These are phyloP conservation scores for Leistus spinibarbis DNA, from an alignment of 2,888 invertebrate species.

Conservation along the genomic window DNA sequence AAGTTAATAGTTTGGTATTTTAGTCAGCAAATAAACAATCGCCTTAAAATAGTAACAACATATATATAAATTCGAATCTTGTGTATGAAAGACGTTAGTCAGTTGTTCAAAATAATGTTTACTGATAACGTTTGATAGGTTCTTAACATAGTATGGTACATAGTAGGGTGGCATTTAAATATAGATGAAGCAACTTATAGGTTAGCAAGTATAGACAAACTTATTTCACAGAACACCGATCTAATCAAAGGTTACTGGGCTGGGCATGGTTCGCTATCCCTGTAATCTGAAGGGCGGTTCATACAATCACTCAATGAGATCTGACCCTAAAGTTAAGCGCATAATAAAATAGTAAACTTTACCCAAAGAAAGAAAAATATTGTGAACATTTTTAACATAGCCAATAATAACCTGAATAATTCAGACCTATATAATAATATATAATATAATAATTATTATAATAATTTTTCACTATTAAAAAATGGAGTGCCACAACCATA, in stretches of 20 bases:
- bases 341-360: conserved; percentile 35
- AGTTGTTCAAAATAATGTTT: neutral
- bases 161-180: neutral
- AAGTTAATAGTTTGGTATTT: too few species aligned
- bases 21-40: too few species aligned
- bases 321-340: conserved; percentile 34
- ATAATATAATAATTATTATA: too few species aligned
- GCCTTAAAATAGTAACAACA: neutral
- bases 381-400: neutral
- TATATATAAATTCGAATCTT: neutral
- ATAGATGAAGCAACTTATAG: neutral
- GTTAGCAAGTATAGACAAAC: neutral
- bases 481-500: too few species aligned
- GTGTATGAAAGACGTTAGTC: too few species aligned
- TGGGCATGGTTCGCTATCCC: neutral
- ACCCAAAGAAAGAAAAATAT: conserved; percentile 35
- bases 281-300: neutral
- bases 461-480: too few species aligned
- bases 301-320: conserved; percentile 15
- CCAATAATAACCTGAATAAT: too few species aligned
- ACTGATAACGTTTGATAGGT: neutral
- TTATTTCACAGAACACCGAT: conserved; percentile 26
- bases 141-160: neutral
- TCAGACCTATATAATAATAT: neutral
- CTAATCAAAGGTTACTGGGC: conserved; percentile 26